phyloP scores from a whole-genome alignment of 2,113 vertebrate genomes.

The Bos indicus region DNA sequence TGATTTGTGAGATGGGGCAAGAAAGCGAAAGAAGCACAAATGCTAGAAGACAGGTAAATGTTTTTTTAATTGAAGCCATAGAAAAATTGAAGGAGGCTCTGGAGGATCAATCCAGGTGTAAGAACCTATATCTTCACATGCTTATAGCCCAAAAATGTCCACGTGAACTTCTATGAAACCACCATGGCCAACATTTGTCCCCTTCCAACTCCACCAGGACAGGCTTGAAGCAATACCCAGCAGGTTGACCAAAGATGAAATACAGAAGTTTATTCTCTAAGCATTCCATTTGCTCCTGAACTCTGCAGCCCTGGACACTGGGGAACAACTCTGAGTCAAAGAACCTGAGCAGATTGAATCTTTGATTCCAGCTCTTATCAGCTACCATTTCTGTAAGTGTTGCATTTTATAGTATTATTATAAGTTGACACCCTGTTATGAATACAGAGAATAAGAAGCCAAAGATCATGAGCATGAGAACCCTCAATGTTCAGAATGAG shows the following conservation, averaged over 20 bases:
- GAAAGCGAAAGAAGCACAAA: not conserved
- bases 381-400: not conserved
- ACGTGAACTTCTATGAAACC: not conserved
- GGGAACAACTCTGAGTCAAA: not conserved
- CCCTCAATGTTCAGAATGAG: not conserved
- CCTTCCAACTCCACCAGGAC: not conserved
- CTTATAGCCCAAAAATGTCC: no score
- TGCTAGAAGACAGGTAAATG: not conserved
- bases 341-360: not conserved
- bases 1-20: not conserved
- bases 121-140: not conserved
- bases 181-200: not conserved
- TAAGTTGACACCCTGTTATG: not conserved
- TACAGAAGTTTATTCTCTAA: not conserved
- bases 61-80: not conserved
- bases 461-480: not conserved
- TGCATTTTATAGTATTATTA: not conserved
- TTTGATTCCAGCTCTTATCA: not conserved
- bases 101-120: not conserved
- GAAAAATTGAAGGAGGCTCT: not conserved
- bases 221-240: not conserved
- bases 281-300: not conserved
- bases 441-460: not conserved
- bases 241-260: not conserved
- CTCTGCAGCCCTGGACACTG: not conserved